phyloP scores from a whole-genome alignment of 2,888 invertebrate genomes.

The Caenorhabditis panamensis region DNA sequence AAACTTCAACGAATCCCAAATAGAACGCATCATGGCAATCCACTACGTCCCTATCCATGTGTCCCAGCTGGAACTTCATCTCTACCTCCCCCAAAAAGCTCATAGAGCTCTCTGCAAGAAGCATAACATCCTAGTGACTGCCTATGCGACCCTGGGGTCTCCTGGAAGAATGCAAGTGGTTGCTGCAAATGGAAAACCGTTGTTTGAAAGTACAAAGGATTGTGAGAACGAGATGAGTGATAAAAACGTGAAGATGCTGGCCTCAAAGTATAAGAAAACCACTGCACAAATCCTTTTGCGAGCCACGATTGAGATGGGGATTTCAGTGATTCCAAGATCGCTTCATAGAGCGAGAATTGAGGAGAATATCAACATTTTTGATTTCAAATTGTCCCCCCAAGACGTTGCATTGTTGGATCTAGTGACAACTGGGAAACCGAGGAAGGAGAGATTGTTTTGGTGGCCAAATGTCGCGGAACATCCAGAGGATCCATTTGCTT shows the following conservation, averaged over 20 bases:
- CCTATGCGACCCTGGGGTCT: conserved; percentile 81
- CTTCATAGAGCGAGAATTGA: conserved; percentile 30
- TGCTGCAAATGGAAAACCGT: conserved; percentile 19
- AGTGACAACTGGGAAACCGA: conserved; percentile 5
- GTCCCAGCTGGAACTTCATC: conserved; percentile 87
- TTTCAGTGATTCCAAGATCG: conserved; percentile 58
- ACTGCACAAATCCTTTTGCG: conserved; percentile 60
- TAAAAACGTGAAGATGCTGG: conserved; percentile 40
- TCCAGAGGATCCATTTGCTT: conserved; percentile 68
- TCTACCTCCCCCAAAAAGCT: conserved; percentile 87
- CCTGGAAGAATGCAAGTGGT: conserved; percentile 70
- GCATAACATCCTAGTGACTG: conserved; percentile 84
- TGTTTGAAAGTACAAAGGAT: conserved; percentile 45
- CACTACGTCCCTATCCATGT: conserved; percentile 61
- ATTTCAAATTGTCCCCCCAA: conserved; percentile 25
- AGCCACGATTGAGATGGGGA: conserved; percentile 51
- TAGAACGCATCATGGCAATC: conserved; percentile 84
- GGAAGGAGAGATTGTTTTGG: conserved; percentile 39
- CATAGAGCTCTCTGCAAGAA: conserved; percentile 84
- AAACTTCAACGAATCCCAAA: conserved; percentile 89
- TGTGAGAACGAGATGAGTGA: conserved; percentile 49
- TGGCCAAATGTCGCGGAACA: conserved; percentile 64
- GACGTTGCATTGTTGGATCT: conserved; percentile 33
- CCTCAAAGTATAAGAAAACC: conserved; percentile 54
- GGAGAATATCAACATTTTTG: conserved; percentile 59